Conservation (phyloP, 1,140 invertebrate species). For the Phortica variegata region DNA sequence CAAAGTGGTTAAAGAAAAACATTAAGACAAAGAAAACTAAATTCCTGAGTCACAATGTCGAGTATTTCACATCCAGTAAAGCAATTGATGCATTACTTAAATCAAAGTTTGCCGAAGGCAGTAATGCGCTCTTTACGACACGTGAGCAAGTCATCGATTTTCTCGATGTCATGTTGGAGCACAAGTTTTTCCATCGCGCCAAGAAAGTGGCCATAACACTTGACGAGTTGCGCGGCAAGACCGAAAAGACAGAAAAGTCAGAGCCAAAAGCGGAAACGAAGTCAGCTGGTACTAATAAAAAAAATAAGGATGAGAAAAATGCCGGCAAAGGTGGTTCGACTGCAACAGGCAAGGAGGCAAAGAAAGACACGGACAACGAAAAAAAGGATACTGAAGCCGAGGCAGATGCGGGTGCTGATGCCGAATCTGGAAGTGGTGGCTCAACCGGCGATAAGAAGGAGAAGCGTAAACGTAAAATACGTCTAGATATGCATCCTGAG, state of each 20-base stretch:
- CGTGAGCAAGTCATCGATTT: constrained; percentile 79
- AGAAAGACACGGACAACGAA: constrained; percentile 12
- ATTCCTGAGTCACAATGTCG: constrained; percentile 92
- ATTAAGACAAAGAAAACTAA: constrained; percentile 93
- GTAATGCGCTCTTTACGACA: constrained; percentile 77
- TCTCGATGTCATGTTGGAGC: constrained; percentile 81
- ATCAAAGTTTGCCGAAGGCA: constrained; percentile 86
- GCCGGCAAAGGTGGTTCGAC: constrained; percentile 29
- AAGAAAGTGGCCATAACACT: constrained; percentile 81
- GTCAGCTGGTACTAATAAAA: constrained; percentile 15
- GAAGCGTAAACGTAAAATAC: constrained; percentile 69
- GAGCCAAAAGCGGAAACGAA: constrained; percentile 20
- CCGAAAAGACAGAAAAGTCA: constrained; percentile 38
- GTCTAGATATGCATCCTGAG: constrained; percentile 94
- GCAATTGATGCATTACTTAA: constrained; percentile 89
- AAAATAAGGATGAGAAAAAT: constrained; percentile 37
- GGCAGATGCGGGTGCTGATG: not conserved
- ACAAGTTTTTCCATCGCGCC: constrained; percentile 94
- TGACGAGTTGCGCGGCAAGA: constrained; percentile 63
- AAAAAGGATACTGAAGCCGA: constrained; percentile 33
- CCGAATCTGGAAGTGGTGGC: too few relatives aligned
- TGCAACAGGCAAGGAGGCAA: constrained; percentile 1
- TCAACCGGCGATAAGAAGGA: constrained; percentile 58
- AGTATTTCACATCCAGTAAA: constrained; percentile 89
- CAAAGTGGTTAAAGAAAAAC: constrained; percentile 91